These are phyloP conservation scores for Camptogramma bilineatum DNA, from an alignment of 2,888 invertebrate genomes.

Conservation along the genomic window DNA sequence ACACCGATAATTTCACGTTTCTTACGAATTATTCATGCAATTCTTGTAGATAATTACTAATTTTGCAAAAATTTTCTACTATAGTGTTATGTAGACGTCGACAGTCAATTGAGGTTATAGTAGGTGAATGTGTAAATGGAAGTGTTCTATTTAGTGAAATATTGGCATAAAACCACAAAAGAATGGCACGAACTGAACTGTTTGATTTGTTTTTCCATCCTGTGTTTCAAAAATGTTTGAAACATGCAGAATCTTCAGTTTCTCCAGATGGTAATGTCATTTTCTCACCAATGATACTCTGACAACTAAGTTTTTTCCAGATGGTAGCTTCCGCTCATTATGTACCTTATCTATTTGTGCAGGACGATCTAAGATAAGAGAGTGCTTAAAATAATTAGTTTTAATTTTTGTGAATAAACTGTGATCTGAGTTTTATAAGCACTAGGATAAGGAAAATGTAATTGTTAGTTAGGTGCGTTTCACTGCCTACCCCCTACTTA, in stretches of 20 bases:
- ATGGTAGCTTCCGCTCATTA: background rate
- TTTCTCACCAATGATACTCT: background rate
- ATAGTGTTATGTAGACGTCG: slow-evolving; percentile 56
- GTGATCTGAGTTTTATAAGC: too few relatives aligned
- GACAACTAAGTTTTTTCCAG: background rate
- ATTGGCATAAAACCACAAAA: slow-evolving; percentile 57
- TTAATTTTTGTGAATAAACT: too few relatives aligned
- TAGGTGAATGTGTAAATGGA: slow-evolving; percentile 54
- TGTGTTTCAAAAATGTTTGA: slow-evolving; percentile 83
- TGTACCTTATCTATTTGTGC: background rate
- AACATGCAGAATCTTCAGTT: slow-evolving; percentile 76
- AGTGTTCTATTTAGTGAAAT: slow-evolving; percentile 65
- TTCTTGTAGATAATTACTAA: slow-evolving; percentile 31
- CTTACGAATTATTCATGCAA: slow-evolving; percentile 46
- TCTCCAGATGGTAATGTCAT: slow-evolving; percentile 68
- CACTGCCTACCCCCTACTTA: too few relatives aligned
- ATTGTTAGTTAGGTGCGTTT: too few relatives aligned
- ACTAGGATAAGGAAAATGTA: too few relatives aligned
- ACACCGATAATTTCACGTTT: slow-evolving; percentile 45
- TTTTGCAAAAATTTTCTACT: slow-evolving; percentile 37
- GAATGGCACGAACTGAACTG: slow-evolving; percentile 81
- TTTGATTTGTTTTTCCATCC: slow-evolving; percentile 84
- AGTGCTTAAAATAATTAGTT: too few relatives aligned
- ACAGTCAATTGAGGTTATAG: slow-evolving; percentile 73
- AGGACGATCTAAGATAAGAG: too few relatives aligned